Evolutionary conservation across 2,113 vertebrate genomes (phyloP).

Genomic region (Amphiprion ocellaris): DNA sequence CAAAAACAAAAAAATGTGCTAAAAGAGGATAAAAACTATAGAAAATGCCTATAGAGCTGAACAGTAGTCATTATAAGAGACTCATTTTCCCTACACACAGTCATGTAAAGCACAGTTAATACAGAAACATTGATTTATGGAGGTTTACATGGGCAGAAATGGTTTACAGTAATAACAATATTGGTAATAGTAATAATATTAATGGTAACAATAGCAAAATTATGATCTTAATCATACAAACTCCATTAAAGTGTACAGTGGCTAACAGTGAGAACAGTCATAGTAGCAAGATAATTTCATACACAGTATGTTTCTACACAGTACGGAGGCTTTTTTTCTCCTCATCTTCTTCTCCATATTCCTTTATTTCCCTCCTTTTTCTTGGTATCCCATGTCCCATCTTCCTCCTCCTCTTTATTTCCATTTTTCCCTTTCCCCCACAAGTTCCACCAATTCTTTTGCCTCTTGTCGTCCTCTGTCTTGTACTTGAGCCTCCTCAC

Average conservation of each 20-base stretch:
- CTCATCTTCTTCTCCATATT: constrained; percentile 54
- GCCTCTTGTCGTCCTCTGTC: constrained; percentile 84
- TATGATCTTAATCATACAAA: too few species aligned
- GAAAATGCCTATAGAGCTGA: background rate
- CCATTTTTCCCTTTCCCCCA: constrained; percentile 25
- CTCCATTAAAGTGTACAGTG: too few species aligned
- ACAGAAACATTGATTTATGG: background rate
- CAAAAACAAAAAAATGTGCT: background rate
- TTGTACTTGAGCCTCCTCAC: constrained; percentile 91
- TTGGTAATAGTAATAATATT: too few species aligned
- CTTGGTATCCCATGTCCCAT: constrained; percentile 38
- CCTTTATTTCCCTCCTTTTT: constrained; percentile 51
- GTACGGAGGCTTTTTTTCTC: background rate
- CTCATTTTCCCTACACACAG: background rate
- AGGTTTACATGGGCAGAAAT: too few species aligned
- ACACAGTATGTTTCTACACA: too few species aligned
- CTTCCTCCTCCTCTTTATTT: constrained; percentile 37
- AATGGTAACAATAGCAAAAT: too few species aligned
- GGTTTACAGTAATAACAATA: too few species aligned
- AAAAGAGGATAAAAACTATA: background rate
- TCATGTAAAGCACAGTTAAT: background rate
- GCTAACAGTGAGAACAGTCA: too few species aligned
- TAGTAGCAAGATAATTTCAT: too few species aligned
- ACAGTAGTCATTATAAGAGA: background rate
- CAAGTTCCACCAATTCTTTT: constrained; percentile 70